Evolutionary conservation across 2,113 vertebrate genomes (phyloP).

Genomic region (Carassius gibelio): DNA sequence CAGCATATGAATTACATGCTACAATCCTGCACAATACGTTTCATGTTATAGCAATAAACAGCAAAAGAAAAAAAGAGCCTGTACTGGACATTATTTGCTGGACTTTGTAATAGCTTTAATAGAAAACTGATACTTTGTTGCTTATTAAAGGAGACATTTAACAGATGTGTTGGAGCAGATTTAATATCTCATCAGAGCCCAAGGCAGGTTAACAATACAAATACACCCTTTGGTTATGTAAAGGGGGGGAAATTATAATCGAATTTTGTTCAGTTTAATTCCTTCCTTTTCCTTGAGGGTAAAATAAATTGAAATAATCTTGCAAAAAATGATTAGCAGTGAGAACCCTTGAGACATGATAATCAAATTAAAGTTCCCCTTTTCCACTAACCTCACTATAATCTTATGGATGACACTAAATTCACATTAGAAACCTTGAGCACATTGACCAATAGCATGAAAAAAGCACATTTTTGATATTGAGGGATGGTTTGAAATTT

Average conservation of each 20-base stretch:
- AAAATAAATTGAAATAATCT: slow-evolving; percentile 66
- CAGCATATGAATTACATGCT: not conserved
- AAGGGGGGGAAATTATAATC: slow-evolving; percentile 6
- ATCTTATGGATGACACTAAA: slow-evolving; percentile 63
- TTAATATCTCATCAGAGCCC: slow-evolving; percentile 41
- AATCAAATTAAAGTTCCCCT: slow-evolving; percentile 71
- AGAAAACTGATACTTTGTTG: not conserved
- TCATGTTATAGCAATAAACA: not conserved
- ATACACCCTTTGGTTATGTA: slow-evolving; percentile 38
- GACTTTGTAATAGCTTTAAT: slow-evolving; percentile 2
- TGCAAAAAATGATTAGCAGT: slow-evolving; percentile 67
- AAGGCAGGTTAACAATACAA: slow-evolving; percentile 43
- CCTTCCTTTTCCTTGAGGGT: slow-evolving; percentile 69
- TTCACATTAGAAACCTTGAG: slow-evolving; percentile 50
- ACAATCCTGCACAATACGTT: not conserved
- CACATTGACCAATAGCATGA: not conserved
- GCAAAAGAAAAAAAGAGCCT: not conserved
- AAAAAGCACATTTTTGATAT: not conserved
- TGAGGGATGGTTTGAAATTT: not conserved
- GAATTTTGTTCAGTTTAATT: slow-evolving; percentile 62
- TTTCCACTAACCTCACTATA: slow-evolving; percentile 50
- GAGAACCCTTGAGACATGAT: slow-evolving; percentile 63
- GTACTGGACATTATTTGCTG: not conserved
- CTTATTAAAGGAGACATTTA: slow-evolving; percentile 45
- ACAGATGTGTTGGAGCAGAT: slow-evolving; percentile 30